Percentiles rank a stretch among this genome's conserved stretches.
Evolutionary conservation across 2,888 invertebrate species (phyloP).

Genomic region (Drosophila emarginata): DNA sequence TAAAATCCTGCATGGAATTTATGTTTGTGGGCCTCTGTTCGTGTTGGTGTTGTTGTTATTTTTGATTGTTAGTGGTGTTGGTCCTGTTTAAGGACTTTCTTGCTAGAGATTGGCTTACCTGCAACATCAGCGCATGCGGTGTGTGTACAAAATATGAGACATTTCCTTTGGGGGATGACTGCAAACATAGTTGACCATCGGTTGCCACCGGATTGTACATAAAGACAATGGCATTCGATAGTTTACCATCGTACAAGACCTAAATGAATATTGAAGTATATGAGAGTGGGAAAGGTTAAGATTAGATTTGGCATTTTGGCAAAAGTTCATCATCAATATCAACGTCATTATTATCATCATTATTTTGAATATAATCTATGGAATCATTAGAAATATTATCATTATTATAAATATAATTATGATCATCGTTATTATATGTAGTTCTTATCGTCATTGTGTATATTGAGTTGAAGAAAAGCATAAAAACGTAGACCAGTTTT

Average conservation of each 20-base stretch:
- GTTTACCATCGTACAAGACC: slow-evolving; percentile 99
- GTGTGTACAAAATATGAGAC: slow-evolving; percentile 99
- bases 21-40: slow-evolving; percentile 47
- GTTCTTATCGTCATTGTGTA: background rate
- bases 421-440: background rate
- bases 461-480: slow-evolving; percentile 16
- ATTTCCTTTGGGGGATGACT: slow-evolving; percentile 99
- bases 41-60: too few relatives aligned
- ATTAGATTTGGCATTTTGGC: slow-evolving; percentile 52
- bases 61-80: background rate
- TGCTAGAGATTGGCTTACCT: slow-evolving; percentile 85
- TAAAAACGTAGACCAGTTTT: slow-evolving; percentile 8
- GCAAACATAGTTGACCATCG: slow-evolving; percentile 98
- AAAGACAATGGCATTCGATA: slow-evolving; percentile 98
- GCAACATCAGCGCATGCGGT: slow-evolving; percentile 99
- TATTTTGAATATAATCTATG: background rate
- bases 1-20: slow-evolving; percentile 72
- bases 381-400: background rate
- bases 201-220: slow-evolving; percentile 99
- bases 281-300: background rate
- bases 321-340: slow-evolving; percentile 39
- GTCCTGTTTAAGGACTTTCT: background rate
- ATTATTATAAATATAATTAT: background rate
- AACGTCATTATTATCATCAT: slow-evolving; percentile 32
- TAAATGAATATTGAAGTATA: slow-evolving; percentile 80